Evolutionary conservation across 2,888 invertebrate species (phyloP).

Genomic region (Actias luna): DNA sequence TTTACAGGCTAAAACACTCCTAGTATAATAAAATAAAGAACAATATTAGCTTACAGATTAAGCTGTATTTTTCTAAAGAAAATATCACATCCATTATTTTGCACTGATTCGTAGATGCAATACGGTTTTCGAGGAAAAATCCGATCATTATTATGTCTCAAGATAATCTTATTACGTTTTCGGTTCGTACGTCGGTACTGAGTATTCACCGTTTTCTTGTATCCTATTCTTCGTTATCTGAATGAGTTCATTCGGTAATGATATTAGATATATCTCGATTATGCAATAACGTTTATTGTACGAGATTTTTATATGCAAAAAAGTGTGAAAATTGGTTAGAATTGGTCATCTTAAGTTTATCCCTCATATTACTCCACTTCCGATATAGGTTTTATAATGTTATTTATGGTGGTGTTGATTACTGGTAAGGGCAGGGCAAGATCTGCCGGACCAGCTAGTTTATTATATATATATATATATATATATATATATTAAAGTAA

Average conservation of each 20-base stretch:
- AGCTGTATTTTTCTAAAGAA: neutral
- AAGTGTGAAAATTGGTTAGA: too few species aligned
- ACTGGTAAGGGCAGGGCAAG: too few species aligned
- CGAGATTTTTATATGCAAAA: neutral
- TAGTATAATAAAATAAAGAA: too few species aligned
- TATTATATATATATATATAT: too few species aligned
- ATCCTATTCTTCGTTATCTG: neutral
- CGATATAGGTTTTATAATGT: too few species aligned
- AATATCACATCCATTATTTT: conserved; percentile 23
- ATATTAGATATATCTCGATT: neutral
- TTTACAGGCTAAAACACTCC: too few species aligned
- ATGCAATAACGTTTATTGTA: neutral
- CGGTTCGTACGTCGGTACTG: neutral
- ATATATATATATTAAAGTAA: too few species aligned
- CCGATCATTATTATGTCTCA: conserved; percentile 58
- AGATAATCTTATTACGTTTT: conserved; percentile 53
- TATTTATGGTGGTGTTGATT: too few species aligned
- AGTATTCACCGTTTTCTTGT: neutral
- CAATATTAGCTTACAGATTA: too few species aligned
- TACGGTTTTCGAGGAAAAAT: conserved; percentile 47
- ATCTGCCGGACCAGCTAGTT: too few species aligned
- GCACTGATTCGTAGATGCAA: conserved; percentile 15
- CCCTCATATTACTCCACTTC: too few species aligned
- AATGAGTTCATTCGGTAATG: neutral
- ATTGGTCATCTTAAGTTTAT: too few species aligned